Evolutionary conservation across 2,113 vertebrate species (phyloP).

Genomic region (Butastur rufipennis): DNA sequence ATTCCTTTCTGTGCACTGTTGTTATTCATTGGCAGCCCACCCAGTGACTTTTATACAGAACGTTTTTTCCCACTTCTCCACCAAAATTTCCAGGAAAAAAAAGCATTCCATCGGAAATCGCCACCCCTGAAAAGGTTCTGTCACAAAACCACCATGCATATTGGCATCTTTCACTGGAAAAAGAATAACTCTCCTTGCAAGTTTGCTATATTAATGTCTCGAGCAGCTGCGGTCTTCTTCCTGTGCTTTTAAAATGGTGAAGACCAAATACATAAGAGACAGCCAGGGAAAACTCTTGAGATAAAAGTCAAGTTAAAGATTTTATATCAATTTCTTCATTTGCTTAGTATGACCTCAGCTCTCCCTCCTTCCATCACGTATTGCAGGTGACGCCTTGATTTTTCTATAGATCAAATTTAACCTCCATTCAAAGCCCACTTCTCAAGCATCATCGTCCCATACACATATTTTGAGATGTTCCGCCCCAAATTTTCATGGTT

Average conservation of each 20-base stretch:
- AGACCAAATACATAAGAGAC: background rate
- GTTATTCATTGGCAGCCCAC: background rate
- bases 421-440: background rate
- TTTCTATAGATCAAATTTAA: background rate
- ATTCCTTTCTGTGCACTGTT: background rate
- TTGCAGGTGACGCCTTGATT: rapidly evolving
- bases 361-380: background rate
- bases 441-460: background rate
- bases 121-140: background rate
- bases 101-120: background rate
- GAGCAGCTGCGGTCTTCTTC: background rate
- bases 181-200: background rate
- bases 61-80: background rate
- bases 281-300: background rate
- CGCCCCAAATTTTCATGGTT: background rate
- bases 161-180: background rate
- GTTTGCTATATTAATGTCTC: background rate
- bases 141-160: background rate
- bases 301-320: background rate
- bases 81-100: background rate
- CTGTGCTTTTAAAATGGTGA: background rate
- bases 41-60: background rate
- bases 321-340: background rate
- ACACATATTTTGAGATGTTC: background rate
- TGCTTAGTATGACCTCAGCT: background rate